These are phyloP conservation scores for Psilanteris sp. DNA, from an alignment of 1,140 invertebrate species.

Conservation along the genomic window DNA sequence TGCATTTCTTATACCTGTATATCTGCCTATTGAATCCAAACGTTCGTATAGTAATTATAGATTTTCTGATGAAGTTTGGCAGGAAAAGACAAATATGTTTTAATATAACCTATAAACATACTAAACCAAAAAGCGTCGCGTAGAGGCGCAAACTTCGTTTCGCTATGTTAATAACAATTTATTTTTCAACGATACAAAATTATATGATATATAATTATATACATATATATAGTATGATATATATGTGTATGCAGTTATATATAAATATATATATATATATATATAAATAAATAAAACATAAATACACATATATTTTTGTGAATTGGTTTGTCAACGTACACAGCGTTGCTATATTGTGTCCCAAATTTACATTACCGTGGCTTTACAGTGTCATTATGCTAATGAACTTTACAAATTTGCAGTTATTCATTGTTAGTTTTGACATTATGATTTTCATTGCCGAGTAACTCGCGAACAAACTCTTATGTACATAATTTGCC, in stretches of 20 bases:
- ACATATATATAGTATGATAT: conserved; percentile 27
- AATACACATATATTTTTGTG: conserved; percentile 66
- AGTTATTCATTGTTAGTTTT: conserved; percentile 40
- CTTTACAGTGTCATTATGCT: conserved; percentile 51
- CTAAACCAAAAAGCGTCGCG: conserved; percentile 53
- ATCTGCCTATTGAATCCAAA: conserved; percentile 47
- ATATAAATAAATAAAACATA: conserved; percentile 52
- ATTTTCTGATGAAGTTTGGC: conserved; percentile 31
- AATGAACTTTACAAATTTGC: conserved; percentile 46
- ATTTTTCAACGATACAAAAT: conserved; percentile 65
- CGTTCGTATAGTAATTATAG: conserved; percentile 36
- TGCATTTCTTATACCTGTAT: conserved; percentile 31
- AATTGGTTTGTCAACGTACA: conserved; percentile 50
- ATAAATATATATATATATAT: conserved; percentile 45
- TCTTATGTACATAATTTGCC: conserved; percentile 24
- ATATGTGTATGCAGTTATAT: too few species aligned
- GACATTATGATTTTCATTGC: conserved; percentile 42
- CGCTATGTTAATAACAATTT: conserved; percentile 58
- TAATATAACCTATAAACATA: conserved; percentile 64
- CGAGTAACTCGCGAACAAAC: conserved; percentile 28
- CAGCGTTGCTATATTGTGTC: conserved; percentile 27
- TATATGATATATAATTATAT: conserved; percentile 42
- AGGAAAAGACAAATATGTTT: conserved; percentile 44
- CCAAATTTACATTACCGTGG: conserved; percentile 40
- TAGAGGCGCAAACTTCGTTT: conserved; percentile 56